phyloP scores from a whole-genome alignment of 1,140 invertebrate species.

The Liolophura sinensis region DNA sequence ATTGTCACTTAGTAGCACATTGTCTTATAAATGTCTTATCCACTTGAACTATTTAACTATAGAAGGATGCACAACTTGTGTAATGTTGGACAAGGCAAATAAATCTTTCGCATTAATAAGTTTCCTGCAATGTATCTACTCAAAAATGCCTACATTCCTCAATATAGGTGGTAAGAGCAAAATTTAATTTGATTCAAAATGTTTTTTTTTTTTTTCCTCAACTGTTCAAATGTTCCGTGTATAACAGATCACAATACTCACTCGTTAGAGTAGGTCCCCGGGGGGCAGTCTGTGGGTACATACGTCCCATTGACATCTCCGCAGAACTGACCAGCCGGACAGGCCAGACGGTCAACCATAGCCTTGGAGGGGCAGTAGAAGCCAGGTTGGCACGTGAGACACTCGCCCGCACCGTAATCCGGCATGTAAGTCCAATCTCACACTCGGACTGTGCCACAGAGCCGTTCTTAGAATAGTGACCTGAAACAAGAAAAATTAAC shows the following conservation, averaged over 20 bases:
- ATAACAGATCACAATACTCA: conserved; percentile 18
- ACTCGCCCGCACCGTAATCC: conserved; percentile 28
- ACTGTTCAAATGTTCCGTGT: no score
- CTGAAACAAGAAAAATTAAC: conserved; percentile 26
- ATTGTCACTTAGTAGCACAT: no score
- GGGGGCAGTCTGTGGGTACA: conserved; percentile 42
- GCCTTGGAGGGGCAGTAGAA: conserved; percentile 49
- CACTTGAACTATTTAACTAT: no score
- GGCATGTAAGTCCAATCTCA: conserved; percentile 45
- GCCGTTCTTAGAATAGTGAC: conserved; percentile 46
- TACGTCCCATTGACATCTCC: conserved; percentile 34
- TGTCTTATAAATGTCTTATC: no score
- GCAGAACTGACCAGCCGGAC: conserved; percentile 50
- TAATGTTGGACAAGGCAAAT: no score
- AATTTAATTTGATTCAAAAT: no score
- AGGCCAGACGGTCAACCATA: conserved; percentile 44
- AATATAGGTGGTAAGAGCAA: no score
- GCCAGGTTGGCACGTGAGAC: conserved; percentile 44
- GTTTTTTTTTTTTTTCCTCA: no score
- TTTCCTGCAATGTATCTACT: no score
- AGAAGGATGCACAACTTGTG: no score
- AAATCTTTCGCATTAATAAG: no score
- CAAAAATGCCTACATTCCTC: no score
- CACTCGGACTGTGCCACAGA: conserved; percentile 44
- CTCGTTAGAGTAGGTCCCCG: conserved; percentile 48